Evolutionary conservation across 2,888 invertebrate species (phyloP).

Genomic region (Pristionchus entomophagus): DNA sequence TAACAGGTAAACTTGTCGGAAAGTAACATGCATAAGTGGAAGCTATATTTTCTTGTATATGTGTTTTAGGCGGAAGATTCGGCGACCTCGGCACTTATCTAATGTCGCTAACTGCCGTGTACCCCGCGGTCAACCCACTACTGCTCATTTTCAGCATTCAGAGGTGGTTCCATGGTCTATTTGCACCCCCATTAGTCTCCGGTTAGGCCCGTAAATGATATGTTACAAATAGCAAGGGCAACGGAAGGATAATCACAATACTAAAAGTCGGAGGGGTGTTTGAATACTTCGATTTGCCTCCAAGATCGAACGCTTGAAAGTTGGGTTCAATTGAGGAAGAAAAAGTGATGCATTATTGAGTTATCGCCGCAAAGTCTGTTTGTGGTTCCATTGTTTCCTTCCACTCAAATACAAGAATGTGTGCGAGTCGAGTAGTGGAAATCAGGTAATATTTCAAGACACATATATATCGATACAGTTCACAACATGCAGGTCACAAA

Average conservation of each 20-base stretch:
- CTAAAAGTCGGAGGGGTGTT: no score
- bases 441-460: no score
- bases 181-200: neutral
- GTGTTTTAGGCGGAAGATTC: neutral
- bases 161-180: neutral
- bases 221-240: no score
- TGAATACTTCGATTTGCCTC: no score
- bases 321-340: neutral
- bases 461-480: no score
- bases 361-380: neutral
- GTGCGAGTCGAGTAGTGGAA: no score
- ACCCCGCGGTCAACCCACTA: neutral
- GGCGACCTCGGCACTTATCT: constrained; percentile 2
- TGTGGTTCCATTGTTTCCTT: no score
- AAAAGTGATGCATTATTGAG: neutral
- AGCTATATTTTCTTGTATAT: neutral
- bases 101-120: neutral
- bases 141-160: neutral
- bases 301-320: neutral
- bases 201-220: neutral
- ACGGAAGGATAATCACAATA: no score
- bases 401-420: no score
- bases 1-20: neutral
- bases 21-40: no score
- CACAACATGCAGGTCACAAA: no score